Evolutionary conservation across 2,888 invertebrate genomes (phyloP), one percentile per base, ranked within the genome.

Genomic region (Seira musarum): DNA sequence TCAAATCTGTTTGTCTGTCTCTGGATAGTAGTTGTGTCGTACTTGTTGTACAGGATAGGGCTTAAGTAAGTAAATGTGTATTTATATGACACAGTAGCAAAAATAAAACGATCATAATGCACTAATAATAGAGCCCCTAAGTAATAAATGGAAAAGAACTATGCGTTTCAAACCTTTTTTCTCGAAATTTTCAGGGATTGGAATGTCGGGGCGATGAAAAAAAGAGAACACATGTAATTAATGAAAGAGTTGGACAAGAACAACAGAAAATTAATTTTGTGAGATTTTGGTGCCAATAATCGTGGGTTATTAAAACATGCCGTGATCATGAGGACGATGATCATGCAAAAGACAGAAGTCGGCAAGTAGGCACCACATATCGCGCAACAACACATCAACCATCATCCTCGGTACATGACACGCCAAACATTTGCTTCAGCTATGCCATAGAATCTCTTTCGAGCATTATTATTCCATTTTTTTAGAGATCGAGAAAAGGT

Each of bases 281-380:
- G 63, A 57, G 49, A 64, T 65, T 73, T 73, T 73, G 73, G 73
- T 73, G 73, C 73, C 73, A 73, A 73, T 65, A 64, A 73, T 73
- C 73, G 73, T 73, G 65, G 71, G 65, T 73, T 73, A 73, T 73
- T 73, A 73, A 64, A 65, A 30, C 65, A 65, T 53, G 30, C 53
- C 73, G 24, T 65, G 46, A 65, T 49, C 63, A 49, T 35, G 53
- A 49, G 13, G 49, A 49, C 15, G 49, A 49, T 49, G 49, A 25
- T 22, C 30, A 68, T 70, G 46, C 61, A 40, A 49, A 49, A 57
- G 61, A 70, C 21, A 57, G 40, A 24, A 35, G 69, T 17, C 35
- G 71, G 24, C 71, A 63, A 68, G 65, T 19, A 64, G 63, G 30
- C 67, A 67, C 67, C 22, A 67, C 22, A 46, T 30, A 22, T 8